These are phyloP conservation scores for Martes martes DNA, from an alignment of 2,113 vertebrate genomes.

Conservation along the genomic window DNA sequence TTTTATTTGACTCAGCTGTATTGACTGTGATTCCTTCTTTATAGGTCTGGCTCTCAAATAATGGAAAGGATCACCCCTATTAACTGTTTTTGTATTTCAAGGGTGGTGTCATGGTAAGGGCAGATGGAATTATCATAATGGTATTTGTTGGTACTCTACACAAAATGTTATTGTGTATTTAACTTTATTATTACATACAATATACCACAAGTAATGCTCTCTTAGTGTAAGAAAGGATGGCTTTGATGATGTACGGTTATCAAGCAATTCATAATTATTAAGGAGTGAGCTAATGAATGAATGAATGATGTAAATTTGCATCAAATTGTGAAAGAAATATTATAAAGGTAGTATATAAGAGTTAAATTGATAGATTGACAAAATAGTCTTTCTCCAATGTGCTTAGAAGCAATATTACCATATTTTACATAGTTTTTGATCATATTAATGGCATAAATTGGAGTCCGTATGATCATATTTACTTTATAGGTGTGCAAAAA, in stretches of 20 bases:
- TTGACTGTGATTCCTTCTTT: neutral
- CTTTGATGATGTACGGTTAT: neutral
- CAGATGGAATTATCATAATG: neutral
- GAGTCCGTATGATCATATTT: neutral
- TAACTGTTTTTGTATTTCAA: neutral
- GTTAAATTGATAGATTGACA: neutral
- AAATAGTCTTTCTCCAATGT: neutral
- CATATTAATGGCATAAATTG: neutral
- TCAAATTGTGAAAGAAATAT: neutral
- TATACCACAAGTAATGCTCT: neutral
- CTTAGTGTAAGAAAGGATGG: neutral
- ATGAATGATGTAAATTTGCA: neutral
- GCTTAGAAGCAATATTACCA: neutral
- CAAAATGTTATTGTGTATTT: neutral
- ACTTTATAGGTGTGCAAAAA: neutral
- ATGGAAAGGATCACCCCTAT: neutral
- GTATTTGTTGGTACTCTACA: neutral
- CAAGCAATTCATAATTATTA: neutral
- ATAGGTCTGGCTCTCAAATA: neutral
- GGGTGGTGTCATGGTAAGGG: neutral
- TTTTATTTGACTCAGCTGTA: neutral
- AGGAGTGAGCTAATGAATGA: neutral
- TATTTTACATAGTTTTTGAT: neutral
- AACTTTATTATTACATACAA: neutral
- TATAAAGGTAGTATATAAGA: neutral